These are phyloP conservation scores for Pseudomyrmex sp. DNA, from an alignment of 1,140 invertebrate species.

Conservation along the genomic window DNA sequence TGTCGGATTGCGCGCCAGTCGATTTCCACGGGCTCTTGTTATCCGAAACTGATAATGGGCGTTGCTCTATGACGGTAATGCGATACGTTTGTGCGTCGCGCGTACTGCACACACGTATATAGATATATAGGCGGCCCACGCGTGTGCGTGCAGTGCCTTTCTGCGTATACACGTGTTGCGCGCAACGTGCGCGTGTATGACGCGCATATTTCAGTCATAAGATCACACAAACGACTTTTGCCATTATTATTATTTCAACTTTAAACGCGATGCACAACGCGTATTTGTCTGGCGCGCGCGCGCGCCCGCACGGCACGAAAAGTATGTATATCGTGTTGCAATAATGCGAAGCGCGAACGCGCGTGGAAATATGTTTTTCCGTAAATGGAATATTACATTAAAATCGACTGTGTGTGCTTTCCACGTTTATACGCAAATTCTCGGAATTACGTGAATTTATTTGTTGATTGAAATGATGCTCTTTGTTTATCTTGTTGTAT, in stretches of 20 bases:
- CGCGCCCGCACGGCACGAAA: neutral
- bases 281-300: neutral
- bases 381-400: too few relatives aligned
- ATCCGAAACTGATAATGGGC: slow-evolving; percentile 60
- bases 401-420: too few relatives aligned
- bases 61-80: slow-evolving; percentile 47
- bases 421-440: too few relatives aligned
- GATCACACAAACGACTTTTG: slow-evolving; percentile 48
- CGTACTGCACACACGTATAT: too few relatives aligned
- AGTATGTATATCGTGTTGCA: too few relatives aligned
- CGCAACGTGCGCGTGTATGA: neutral
- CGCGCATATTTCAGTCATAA: slow-evolving; percentile 35
- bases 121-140: neutral
- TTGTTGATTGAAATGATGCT: too few relatives aligned
- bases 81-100: slow-evolving; percentile 45
- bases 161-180: slow-evolving; percentile 9
- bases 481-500: too few relatives aligned
- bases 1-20: slow-evolving; percentile 26
- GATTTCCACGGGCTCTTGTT: slow-evolving; percentile 45
- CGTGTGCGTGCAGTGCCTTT: neutral
- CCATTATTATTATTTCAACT: slow-evolving; percentile 41
- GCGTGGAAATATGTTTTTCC: too few relatives aligned
- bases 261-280: slow-evolving; percentile 14
- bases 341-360: too few relatives aligned
- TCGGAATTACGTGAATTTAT: too few relatives aligned